Percentiles rank a stretch among this genome's conserved stretches.
Evolutionary conservation across 64 coral and sea anemone species (phyloP).

Genomic region (Acropora yongei): DNA sequence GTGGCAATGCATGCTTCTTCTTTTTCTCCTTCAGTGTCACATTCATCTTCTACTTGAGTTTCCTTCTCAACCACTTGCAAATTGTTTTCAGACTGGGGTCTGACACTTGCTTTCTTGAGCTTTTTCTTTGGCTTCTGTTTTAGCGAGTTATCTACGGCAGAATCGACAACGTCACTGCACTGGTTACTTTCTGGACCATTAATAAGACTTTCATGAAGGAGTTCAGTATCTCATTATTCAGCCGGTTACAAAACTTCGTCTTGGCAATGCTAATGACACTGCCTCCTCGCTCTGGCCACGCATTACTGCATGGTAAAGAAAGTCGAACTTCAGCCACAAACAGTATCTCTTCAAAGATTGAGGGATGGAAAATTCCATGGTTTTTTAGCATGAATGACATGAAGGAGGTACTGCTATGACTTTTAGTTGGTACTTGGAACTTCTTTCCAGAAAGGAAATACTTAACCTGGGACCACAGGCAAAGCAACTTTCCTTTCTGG

Average conservation of each 20-base stretch:
- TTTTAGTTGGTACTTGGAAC: too few species aligned
- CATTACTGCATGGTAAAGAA: slow-evolving; percentile 46
- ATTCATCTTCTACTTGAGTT: not conserved
- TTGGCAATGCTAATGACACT: slow-evolving; percentile 59
- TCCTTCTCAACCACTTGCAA: not conserved
- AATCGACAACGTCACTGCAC: slow-evolving; percentile 35
- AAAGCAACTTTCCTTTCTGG: too few species aligned
- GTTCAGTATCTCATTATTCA: slow-evolving; percentile 48
- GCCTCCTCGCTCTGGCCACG: slow-evolving; percentile 47
- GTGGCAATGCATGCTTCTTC: not conserved
- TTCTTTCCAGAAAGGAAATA: too few species aligned
- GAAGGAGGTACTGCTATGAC: too few species aligned
- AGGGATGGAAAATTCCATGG: not conserved
- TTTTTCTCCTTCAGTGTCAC: too few species aligned
- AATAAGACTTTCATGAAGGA: slow-evolving; percentile 37
- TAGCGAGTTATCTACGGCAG: slow-evolving; percentile 5
- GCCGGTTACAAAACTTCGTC: slow-evolving; percentile 32
- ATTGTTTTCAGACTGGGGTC: not conserved
- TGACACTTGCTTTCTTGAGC: not conserved
- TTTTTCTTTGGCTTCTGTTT: slow-evolving; percentile 17
- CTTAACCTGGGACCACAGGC: too few species aligned
- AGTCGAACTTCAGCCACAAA: slow-evolving; percentile 60
- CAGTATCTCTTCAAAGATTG: slow-evolving; percentile 26
- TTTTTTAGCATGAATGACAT: too few species aligned
- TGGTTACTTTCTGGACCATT: slow-evolving; percentile 51